phyloP scores from a whole-genome alignment of 1,140 invertebrate species.

The Pseudoatta argentina region DNA sequence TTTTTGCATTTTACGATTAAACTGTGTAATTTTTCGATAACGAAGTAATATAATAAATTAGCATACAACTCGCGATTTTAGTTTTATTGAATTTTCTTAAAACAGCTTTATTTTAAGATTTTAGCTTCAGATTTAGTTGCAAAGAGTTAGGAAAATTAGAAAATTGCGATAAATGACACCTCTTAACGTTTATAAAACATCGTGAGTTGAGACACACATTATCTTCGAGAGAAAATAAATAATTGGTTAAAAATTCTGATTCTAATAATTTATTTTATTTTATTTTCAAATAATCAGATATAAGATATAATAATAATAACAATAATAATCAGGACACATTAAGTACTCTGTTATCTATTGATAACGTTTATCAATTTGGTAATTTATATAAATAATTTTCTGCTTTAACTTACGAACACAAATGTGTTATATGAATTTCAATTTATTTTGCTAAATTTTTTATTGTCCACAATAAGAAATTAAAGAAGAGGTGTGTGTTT shows the following conservation, averaged over 20 bases:
- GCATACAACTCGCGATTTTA: background rate
- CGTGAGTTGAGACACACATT: background rate
- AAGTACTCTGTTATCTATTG: background rate
- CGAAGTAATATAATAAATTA: background rate
- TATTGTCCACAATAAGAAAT: background rate
- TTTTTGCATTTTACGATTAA: too few species aligned
- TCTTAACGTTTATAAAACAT: background rate
- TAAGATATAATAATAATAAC: background rate
- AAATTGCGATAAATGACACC: background rate
- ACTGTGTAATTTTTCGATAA: too few species aligned
- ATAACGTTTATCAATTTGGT: constrained; percentile 21
- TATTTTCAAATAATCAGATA: constrained; percentile 7
- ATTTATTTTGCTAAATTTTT: background rate
- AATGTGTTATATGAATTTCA: background rate
- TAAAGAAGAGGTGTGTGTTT: background rate
- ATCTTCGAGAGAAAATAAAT: background rate
- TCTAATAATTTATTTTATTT: constrained; percentile 23
- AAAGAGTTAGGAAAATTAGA: background rate
- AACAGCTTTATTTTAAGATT: constrained; percentile 12
- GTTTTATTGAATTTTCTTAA: background rate
- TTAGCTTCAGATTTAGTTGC: background rate
- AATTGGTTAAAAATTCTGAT: background rate
- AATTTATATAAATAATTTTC: background rate
- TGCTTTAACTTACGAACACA: background rate
- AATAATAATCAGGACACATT: too few species aligned